These are phyloP conservation scores for Entomyzon cyanotis DNA, from an alignment of 2,113 vertebrate species.

Conservation along the genomic window DNA sequence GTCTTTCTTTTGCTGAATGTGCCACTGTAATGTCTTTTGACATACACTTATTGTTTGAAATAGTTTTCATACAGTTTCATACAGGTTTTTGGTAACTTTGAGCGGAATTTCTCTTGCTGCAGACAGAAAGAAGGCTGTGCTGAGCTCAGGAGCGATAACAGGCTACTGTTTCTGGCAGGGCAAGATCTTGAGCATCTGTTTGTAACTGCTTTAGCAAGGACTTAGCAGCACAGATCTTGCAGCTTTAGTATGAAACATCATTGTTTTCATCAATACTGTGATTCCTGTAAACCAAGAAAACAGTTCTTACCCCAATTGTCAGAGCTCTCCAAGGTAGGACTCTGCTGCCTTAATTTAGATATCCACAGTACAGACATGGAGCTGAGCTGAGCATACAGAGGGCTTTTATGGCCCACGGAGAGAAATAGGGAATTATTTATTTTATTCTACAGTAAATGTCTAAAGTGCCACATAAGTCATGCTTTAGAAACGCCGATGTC, in stretches of 20 bases:
- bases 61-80: background rate
- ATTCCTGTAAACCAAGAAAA: background rate
- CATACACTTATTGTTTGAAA: background rate
- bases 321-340: background rate
- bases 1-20: background rate
- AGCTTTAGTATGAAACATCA: background rate
- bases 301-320: background rate
- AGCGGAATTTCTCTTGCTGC: background rate
- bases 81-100: background rate
- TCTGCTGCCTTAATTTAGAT: slow-evolving; percentile 25
- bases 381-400: background rate
- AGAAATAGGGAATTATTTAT: slow-evolving; percentile 42
- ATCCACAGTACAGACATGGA: background rate
- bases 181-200: background rate
- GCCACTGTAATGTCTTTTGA: background rate
- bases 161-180: background rate
- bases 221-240: background rate
- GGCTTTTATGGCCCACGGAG: slow-evolving; percentile 15
- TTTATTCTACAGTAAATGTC: slow-evolving; percentile 19
- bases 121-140: background rate
- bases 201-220: background rate
- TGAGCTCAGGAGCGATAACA: background rate
- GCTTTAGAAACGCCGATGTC: background rate
- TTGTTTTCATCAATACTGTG: background rate
- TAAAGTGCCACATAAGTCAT: background rate